Percentiles rank a stretch among this genome's conserved stretches.
Evolutionary conservation across 1,140 invertebrate genomes (phyloP).

Genomic region (Papilio polyxenes): DNA sequence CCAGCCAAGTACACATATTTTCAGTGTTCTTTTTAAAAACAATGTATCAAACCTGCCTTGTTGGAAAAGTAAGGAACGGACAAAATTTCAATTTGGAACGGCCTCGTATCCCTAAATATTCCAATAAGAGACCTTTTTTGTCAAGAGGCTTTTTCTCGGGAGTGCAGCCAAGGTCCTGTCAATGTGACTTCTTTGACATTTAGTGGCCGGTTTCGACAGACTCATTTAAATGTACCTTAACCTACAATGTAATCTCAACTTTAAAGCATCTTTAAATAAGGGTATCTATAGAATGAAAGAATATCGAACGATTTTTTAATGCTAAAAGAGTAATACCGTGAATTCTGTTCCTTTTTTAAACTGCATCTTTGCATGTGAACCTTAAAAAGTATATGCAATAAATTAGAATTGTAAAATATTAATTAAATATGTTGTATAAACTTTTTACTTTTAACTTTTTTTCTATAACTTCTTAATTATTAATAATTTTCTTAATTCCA

Average conservation of each 20-base stretch:
- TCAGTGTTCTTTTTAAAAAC: background rate
- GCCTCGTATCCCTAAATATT: slow-evolving; percentile 42
- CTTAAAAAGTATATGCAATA: background rate
- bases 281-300: background rate
- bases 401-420: background rate
- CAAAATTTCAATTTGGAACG: slow-evolving; percentile 31
- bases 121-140: slow-evolving; percentile 46
- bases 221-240: slow-evolving; percentile 41
- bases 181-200: slow-evolving; percentile 76
- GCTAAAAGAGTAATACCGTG: background rate
- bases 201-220: slow-evolving; percentile 50
- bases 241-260: slow-evolving; percentile 33
- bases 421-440: background rate
- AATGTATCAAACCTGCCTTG: background rate
- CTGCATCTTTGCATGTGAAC: background rate
- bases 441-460: no score
- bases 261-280: slow-evolving; percentile 34
- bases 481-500: background rate
- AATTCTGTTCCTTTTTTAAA: background rate
- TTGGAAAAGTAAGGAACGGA: slow-evolving; percentile 2
- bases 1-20: background rate
- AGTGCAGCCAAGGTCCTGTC: slow-evolving; percentile 59
- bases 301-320: background rate
- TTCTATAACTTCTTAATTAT: no score
- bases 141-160: slow-evolving; percentile 48